Evolutionary conservation across 2,113 vertebrate genomes (phyloP).

Genomic region (Stigmatopora nigra): DNA sequence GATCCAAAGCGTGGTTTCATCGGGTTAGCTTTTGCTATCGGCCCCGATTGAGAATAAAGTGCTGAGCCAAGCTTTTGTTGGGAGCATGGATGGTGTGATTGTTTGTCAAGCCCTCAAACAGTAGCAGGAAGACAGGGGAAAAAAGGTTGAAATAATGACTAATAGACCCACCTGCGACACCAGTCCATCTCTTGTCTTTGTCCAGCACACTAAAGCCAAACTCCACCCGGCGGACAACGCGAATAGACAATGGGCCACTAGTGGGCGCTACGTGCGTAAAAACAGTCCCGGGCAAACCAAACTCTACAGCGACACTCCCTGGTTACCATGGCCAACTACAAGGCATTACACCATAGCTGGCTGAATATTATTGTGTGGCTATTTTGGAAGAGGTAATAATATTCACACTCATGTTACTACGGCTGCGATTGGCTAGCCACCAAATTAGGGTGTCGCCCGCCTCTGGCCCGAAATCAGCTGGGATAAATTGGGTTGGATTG

Average conservation of each 20-base stretch:
- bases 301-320: conserved; percentile 14
- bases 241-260: conserved; percentile 10
- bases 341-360: background rate
- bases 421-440: too few relatives aligned
- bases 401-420: background rate
- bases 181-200: conserved; percentile 44
- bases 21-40: conserved; percentile 28
- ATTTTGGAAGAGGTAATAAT: background rate
- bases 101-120: background rate
- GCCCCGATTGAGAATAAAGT: background rate
- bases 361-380: background rate
- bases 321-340: background rate
- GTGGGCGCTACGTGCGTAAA: background rate
- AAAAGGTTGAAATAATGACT: background rate
- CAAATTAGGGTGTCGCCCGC: too few relatives aligned
- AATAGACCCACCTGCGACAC: conserved; percentile 26
- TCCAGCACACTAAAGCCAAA: conserved; percentile 33
- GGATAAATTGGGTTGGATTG: too few relatives aligned
- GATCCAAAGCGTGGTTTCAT: background rate
- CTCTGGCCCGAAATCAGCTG: too few relatives aligned
- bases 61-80: conserved; percentile 13
- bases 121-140: background rate
- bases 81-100: background rate
- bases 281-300: background rate
- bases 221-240: conserved; percentile 43